Base-by-base conservation (phyloP, 37 sponge, comb jelly and placozoan genomes). In the Mnemiopsis leidyi region DNA sequence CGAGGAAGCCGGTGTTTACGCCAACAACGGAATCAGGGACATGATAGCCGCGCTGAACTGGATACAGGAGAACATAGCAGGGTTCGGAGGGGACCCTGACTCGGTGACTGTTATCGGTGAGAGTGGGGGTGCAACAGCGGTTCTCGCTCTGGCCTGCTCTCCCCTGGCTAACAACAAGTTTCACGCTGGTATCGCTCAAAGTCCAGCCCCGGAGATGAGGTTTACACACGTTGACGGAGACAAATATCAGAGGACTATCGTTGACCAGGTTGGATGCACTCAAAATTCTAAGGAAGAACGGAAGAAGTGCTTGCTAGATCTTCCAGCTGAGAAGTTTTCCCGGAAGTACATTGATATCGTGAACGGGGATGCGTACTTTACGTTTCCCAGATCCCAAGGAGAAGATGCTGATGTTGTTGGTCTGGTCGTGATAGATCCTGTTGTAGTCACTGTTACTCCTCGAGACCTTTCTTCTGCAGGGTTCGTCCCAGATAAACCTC, bases 91-190 rank as follows among this genome's bases (percentile, higher is more conserved):
- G 9, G 38, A 79, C 26, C 82, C 82, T 26, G 26, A 79, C 38
- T 36, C 38, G 28, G 82, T 79, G 36, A 79, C 38, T 7, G 38
- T 79, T 1, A 36, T 79, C 2, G 82, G 82, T 36, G 82, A 79
- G 82, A 79, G 82, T 79, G 82, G 82, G 16, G 82, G 82, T 2
- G 82, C 36, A 5, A 79, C 82, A 79, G 82, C 82, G 23, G 82
- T 79, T 21, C 36, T 79, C 7, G 38, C 82, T 7, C 82, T 79
- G 23, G 26, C 38, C 82, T 31, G 82, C 36, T 79, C 82, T 13
- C 82, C 82, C 36, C 82, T 79, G 1, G 82, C 82, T 32, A 79
- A 79, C 38, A 79, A 79, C 82, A 36, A 36, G 82, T 79, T 79
- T 23, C 36, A 35, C 82, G 20, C 28, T 36, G 82, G 23, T 36